Conservation (phyloP, 2,113 vertebrate genomes). For the Hydrochoerus hydrochaeris region DNA sequence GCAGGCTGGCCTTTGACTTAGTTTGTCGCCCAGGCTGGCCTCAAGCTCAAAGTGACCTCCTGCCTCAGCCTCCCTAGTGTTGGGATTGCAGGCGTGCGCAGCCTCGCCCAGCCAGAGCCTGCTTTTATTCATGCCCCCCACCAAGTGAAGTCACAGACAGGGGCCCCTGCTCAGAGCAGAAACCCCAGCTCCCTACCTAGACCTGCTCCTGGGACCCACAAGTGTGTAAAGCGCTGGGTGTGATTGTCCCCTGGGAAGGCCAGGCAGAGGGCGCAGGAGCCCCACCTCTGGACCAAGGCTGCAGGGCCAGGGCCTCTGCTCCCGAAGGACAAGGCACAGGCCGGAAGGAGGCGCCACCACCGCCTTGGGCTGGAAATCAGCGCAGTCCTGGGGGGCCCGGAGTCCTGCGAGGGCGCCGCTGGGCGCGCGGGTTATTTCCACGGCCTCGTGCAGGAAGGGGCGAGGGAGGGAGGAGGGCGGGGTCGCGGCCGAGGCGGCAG, state of each 20-base stretch:
- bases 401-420: background rate
- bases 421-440: background rate
- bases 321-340: background rate
- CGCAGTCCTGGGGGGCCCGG: constrained; percentile 71
- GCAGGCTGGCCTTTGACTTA: no score
- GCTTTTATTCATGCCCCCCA: constrained; percentile 46
- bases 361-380: background rate
- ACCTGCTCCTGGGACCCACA: background rate
- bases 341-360: background rate
- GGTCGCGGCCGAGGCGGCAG: constrained; percentile 82
- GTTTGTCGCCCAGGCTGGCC: background rate
- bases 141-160: constrained; percentile 16
- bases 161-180: constrained; percentile 46
- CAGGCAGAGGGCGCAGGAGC: background rate
- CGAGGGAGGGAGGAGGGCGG: background rate
- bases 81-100: background rate
- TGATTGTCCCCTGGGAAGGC: constrained; percentile 43
- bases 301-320: background rate
- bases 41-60: background rate
- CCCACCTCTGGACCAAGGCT: background rate
- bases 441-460: background rate
- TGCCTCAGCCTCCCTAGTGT: background rate
- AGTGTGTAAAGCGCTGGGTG: constrained; percentile 78
- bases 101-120: no score
- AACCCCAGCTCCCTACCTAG: constrained; percentile 1